These are phyloP conservation scores for Coelopa frigida DNA, from an alignment of 1,140 invertebrate species.

Conservation along the genomic window DNA sequence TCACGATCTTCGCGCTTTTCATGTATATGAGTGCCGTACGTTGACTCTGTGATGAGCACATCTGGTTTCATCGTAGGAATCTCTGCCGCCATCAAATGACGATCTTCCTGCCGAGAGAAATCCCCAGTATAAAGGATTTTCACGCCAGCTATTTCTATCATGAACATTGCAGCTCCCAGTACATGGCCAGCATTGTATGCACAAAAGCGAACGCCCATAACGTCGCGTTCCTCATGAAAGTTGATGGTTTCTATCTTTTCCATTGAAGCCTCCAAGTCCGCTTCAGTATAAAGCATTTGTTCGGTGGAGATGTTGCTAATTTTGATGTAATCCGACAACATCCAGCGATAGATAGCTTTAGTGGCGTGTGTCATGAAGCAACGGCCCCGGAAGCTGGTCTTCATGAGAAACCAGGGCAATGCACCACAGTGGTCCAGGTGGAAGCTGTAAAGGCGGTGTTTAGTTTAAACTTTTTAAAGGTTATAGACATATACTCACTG, in stretches of 20 bases:
- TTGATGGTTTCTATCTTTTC: slow-evolving; percentile 98
- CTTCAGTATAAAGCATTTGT: slow-evolving; percentile 96
- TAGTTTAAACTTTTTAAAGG: neutral
- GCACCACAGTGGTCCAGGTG: slow-evolving; percentile 98
- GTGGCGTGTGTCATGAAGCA: slow-evolving; percentile 99
- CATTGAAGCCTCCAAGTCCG: slow-evolving; percentile 95
- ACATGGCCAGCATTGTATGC: slow-evolving; percentile 99
- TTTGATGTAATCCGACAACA: slow-evolving; percentile 98
- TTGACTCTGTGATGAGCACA: slow-evolving; percentile 96
- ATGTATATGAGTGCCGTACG: slow-evolving; percentile 98
- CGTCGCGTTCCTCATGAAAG: slow-evolving; percentile 97
- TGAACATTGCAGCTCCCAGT: slow-evolving; percentile 98
- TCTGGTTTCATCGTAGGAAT: slow-evolving; percentile 94
- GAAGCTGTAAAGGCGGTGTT: slow-evolving; percentile 57
- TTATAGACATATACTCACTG: slow-evolving; percentile 62
- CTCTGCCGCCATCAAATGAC: slow-evolving; percentile 99
- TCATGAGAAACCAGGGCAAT: slow-evolving; percentile 94
- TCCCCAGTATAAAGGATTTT: slow-evolving; percentile 97
- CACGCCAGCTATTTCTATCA: slow-evolving; percentile 99
- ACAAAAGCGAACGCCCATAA: slow-evolving; percentile 95
- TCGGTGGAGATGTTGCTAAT: slow-evolving; percentile 96
- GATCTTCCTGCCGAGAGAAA: slow-evolving; percentile 96
- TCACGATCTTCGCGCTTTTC: slow-evolving; percentile 96
- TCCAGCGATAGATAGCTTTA: slow-evolving; percentile 98
- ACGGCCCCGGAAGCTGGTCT: slow-evolving; percentile 95